Base-by-base conservation (phyloP, 1,140 invertebrate genomes). In the Temnothorax longispinosus region DNA sequence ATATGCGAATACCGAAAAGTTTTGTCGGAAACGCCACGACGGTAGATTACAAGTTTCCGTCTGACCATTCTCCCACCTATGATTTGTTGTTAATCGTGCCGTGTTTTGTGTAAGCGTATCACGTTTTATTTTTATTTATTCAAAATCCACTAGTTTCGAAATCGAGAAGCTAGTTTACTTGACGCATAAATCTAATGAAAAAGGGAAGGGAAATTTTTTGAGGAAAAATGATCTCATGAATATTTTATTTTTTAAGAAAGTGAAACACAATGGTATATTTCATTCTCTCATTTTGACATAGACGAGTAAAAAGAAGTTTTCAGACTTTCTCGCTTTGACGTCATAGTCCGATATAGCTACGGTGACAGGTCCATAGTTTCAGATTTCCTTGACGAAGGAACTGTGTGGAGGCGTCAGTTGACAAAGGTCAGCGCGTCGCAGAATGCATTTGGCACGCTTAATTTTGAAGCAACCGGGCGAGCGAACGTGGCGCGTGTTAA, bases 1-100 rank as follows among this genome's bases (percentile, higher is more conserved):
- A 80, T 86, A 89, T 74, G 64, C 60, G 52, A 60, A 71, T 58
- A 75, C 41, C 64, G 52, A 65, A 82, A 82, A 82, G 80, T 84
- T 84, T 60, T 13, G 50, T 27, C 54, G 67, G 18, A 50, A 60
- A 50, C 41, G 47, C 52, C 54, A 52, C n/a, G 52, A 6, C 69
- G 54, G 27, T 21, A 74, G 80, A 74, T 84, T 84, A 84, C 27
- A 74, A 84, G 41, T 84, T 84, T 60, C n/a, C 38, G 64, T 54
- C 52, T 72, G 80, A 47, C 80, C 44, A 60, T 74, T 74, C 72
- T 72, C 13, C 54, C 3, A 15, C 27, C 41, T 35, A 60, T 74
- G 67, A 74, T 84, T 74, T 18, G 54, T 84, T 35, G 69, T 47
- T 35, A 56, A 84, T 72, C 80, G 80, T n/a, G 50, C 5, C 44